Evolutionary conservation across 2,888 invertebrate species (phyloP).

Genomic region (Microplitis deprimator): DNA sequence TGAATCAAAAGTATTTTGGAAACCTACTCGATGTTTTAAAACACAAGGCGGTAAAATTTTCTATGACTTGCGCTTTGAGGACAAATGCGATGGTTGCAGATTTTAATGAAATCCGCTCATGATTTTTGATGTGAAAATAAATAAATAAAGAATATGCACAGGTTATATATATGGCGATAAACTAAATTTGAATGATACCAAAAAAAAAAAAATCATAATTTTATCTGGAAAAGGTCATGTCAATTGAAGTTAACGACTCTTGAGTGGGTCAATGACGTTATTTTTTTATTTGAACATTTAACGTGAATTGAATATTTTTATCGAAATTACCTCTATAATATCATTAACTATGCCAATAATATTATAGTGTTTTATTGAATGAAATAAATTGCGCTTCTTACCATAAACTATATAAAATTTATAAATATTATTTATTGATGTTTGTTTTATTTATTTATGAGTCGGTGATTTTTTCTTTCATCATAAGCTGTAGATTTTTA

Average conservation of each 20-base stretch:
- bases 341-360: neutral
- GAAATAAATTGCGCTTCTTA: neutral
- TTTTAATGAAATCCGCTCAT: no score
- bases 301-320: neutral
- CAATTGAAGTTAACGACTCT: constrained; percentile 6
- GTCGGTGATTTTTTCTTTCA: neutral
- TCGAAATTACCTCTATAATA: neutral
- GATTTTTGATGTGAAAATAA: no score
- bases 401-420: neutral
- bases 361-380: neutral
- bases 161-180: neutral
- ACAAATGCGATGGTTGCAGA: no score
- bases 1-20: no score
- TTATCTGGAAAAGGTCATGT: neutral
- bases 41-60: no score
- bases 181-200: neutral
- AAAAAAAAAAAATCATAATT: neutral
- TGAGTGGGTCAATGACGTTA: constrained; percentile 28
- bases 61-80: no score
- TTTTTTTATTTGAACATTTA: neutral
- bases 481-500: neutral
- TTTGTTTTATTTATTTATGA: neutral
- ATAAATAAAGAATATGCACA: no score
- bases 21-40: no score
- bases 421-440: neutral